These are phyloP conservation scores for Podocnemis expansa DNA, from an alignment of 2,113 vertebrate species.

Conservation along the genomic window DNA sequence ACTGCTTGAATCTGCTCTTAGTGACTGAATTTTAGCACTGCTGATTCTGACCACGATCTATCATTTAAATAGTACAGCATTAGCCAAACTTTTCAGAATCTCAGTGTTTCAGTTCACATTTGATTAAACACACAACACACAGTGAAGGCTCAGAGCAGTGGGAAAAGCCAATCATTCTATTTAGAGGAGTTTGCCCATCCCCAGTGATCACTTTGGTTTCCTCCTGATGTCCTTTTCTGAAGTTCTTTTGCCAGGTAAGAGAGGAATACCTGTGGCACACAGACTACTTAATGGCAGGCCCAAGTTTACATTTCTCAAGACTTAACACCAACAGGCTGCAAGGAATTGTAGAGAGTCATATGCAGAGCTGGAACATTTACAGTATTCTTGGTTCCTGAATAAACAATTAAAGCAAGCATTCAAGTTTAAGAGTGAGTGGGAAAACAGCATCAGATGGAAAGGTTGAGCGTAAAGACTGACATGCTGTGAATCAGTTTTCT, in stretches of 20 bases:
- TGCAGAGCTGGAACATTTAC: not conserved
- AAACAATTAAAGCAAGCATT: not conserved
- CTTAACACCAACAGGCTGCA: not conserved
- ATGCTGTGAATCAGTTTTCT: fast-evolving
- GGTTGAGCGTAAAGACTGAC: not conserved
- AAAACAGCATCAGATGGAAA: not conserved
- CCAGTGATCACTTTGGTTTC: not conserved
- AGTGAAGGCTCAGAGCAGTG: not conserved
- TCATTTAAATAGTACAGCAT: not conserved
- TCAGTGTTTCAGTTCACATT: not conserved
- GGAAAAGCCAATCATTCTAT: not conserved
- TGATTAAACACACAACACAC: not conserved
- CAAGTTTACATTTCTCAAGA: not conserved
- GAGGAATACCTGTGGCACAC: not conserved
- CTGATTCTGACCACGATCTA: not conserved
- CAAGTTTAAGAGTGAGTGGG: fast-evolving
- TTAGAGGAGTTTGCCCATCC: not conserved
- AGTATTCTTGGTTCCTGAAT: not conserved
- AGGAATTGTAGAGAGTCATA: not conserved
- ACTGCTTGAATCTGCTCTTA: not conserved
- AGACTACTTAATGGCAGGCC: not conserved
- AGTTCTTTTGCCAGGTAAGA: not conserved
- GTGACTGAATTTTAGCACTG: not conserved
- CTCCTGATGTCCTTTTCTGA: not conserved
- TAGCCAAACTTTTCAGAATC: not conserved